Evolutionary conservation across 2,888 invertebrate species (phyloP).

Genomic region (Meiosimyza platycephala): DNA sequence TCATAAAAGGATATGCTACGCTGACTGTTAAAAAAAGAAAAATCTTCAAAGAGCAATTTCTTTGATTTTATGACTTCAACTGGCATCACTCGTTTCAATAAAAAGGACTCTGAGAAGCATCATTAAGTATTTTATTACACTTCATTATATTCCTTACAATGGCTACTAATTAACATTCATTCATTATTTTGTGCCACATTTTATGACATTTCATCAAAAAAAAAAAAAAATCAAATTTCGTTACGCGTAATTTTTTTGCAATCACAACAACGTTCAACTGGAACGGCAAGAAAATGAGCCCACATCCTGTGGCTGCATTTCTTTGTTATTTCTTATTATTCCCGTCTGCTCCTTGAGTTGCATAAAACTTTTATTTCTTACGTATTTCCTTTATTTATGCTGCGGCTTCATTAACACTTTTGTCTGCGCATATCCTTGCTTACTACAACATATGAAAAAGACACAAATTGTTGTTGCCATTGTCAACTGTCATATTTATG

Average conservation of each 20-base stretch:
- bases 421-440: constrained; percentile 1
- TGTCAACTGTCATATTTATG: not conserved
- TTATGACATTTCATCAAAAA: not conserved
- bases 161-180: constrained; percentile 5
- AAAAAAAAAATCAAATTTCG: not conserved
- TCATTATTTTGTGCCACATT: not conserved
- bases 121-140: too few relatives aligned
- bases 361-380: not conserved
- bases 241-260: not conserved
- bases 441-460: not conserved
- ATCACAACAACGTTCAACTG: not conserved
- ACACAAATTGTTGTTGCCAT: constrained; percentile 4
- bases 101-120: too few relatives aligned
- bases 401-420: not conserved
- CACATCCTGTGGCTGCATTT: too few relatives aligned
- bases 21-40: too few relatives aligned
- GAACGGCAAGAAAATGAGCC: not conserved
- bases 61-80: too few relatives aligned
- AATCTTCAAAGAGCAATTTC: too few relatives aligned
- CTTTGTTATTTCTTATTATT: too few relatives aligned
- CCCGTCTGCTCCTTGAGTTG: too few relatives aligned
- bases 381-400: not conserved
- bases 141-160: not conserved
- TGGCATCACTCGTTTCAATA: too few relatives aligned
- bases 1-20: too few relatives aligned